Evolutionary conservation across 1,140 invertebrate genomes (phyloP).

Genomic region (Diploscapter pachys): DNA sequence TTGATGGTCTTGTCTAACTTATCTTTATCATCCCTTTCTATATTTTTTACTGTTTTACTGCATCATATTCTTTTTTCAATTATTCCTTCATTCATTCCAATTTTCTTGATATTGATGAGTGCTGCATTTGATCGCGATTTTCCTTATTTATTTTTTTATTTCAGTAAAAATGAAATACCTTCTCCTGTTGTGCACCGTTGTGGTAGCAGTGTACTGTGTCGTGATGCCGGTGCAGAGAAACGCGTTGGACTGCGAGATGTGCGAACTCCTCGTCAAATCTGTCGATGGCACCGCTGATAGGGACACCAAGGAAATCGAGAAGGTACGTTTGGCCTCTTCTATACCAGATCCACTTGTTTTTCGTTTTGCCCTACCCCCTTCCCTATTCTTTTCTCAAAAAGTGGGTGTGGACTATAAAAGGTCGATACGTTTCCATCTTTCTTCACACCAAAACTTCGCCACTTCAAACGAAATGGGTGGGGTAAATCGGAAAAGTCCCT

Average conservation of each 20-base stretch:
- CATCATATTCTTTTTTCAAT: not conserved
- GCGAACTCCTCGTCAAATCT: conserved; percentile 25
- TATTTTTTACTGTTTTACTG: too few species aligned
- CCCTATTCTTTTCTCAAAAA: too few species aligned
- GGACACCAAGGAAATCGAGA: conserved; percentile 22
- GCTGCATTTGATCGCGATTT: not conserved
- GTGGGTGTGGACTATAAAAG: too few species aligned
- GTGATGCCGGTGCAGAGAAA: not conserved
- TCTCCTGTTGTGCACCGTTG: conserved; percentile 6
- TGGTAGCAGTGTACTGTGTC: conserved; percentile 7
- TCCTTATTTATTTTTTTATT: not conserved
- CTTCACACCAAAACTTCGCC: too few species aligned
- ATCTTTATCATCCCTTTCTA: too few species aligned
- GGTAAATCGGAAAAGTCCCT: too few species aligned
- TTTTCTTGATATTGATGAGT: not conserved
- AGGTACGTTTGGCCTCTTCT: conserved; percentile 1
- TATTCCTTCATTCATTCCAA: not conserved
- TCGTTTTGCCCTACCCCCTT: not conserved
- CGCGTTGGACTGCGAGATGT: conserved; percentile 23
- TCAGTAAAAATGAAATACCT: not conserved
- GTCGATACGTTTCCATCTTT: not conserved
- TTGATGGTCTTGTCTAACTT: too few species aligned
- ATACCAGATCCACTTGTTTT: not conserved
- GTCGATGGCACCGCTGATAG: conserved; percentile 19
- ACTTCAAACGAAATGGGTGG: too few species aligned